Evolutionary conservation across 2,797 vertebrate species (phyloP).

Genomic region (Cygnus olor): DNA sequence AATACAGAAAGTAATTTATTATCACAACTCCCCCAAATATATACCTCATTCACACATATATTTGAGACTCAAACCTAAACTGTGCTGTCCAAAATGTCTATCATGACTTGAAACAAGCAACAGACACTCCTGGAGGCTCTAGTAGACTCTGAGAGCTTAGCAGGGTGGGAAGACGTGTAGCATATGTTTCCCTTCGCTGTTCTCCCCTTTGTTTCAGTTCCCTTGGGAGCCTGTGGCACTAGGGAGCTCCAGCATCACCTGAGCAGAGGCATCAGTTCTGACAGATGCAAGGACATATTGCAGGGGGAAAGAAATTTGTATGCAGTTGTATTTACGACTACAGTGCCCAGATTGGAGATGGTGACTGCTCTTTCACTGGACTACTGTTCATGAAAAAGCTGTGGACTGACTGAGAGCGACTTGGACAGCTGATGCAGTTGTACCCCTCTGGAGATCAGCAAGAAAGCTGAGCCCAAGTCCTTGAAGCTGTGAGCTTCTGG

Average conservation of each 20-base stretch:
- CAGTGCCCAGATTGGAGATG: not conserved
- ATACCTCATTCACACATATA: not conserved
- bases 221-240: not conserved
- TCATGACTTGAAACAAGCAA: not conserved
- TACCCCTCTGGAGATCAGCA: not conserved
- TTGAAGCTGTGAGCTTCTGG: not conserved
- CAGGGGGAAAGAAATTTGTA: not conserved
- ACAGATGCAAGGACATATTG: not conserved
- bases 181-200: not conserved
- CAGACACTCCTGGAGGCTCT: not conserved
- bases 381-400: not conserved
- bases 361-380: not conserved
- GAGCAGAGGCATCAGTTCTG: not conserved
- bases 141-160: not conserved
- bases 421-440: not conserved
- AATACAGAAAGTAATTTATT: constrained; percentile 1
- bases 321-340: not conserved
- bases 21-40: not conserved
- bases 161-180: not conserved
- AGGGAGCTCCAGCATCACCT: not conserved
- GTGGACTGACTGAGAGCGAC: not conserved
- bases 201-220: not conserved
- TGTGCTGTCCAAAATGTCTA: not conserved
- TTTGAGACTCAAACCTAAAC: not conserved
- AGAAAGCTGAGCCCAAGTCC: not conserved